Percentiles rank a stretch among this genome's conserved stretches.
Conservation (phyloP, 1,140 invertebrate species). For the Colletes gigas region DNA sequence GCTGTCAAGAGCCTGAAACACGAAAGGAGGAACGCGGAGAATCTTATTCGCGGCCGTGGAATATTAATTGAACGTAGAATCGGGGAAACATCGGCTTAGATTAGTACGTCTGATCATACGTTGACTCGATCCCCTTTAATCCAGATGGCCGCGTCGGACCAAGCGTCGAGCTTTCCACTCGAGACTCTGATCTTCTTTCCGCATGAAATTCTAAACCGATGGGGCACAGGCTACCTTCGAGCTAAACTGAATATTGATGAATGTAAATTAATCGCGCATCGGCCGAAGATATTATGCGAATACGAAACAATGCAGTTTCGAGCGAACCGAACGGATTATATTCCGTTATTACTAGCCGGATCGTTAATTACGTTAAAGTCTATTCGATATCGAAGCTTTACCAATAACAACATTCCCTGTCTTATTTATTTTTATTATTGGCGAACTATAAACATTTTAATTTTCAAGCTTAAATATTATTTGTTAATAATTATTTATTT, state of each 20-base stretch:
- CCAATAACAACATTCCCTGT: too few species aligned
- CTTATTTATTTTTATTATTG: too few species aligned
- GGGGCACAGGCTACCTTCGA: constrained; percentile 2
- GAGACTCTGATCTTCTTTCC: constrained; percentile 50
- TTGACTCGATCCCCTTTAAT: constrained; percentile 36
- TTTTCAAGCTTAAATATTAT: too few species aligned
- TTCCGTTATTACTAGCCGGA: constrained; percentile 49
- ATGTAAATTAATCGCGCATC: constrained; percentile 41
- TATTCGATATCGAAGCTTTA: too few species aligned
- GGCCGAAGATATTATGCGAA: constrained; percentile 52
- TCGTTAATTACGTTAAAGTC: constrained; percentile 35
- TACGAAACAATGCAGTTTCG: constrained; percentile 43
- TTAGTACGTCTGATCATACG: constrained; percentile 1
- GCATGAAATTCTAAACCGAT: constrained; percentile 25
- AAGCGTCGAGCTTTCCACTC: constrained; percentile 35
- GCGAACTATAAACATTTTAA: too few species aligned
- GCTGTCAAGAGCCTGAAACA: too few species aligned
- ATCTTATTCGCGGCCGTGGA: not conserved
- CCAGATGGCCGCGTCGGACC: constrained; percentile 28
- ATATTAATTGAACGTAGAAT: not conserved
- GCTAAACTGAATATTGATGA: constrained; percentile 53
- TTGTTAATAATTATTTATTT: too few species aligned
- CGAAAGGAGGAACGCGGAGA: too few species aligned
- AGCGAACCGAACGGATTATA: constrained; percentile 51
- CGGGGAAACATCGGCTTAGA: not conserved